phyloP scores from a whole-genome alignment of 2,888 invertebrate genomes.

The Boloria selene region DNA sequence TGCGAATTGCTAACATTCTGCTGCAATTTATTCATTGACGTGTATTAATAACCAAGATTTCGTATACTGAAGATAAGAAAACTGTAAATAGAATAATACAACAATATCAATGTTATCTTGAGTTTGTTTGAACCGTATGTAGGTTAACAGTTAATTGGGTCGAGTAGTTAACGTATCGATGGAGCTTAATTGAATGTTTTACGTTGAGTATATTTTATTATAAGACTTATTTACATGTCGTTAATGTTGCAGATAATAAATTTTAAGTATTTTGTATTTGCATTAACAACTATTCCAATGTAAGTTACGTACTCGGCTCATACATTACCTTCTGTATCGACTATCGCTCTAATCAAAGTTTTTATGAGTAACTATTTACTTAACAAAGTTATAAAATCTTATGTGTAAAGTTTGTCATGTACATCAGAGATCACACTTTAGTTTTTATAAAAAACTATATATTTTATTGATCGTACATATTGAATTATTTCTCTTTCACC shows the following conservation, averaged over 20 bases:
- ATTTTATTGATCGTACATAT: too few relatives aligned
- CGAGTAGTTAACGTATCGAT: constrained; percentile 57
- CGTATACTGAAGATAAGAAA: constrained; percentile 48
- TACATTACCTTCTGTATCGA: too few relatives aligned
- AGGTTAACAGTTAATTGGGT: constrained; percentile 72
- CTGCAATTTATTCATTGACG: constrained; percentile 9
- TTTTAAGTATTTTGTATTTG: not conserved
- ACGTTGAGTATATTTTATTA: constrained; percentile 19
- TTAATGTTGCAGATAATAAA: not conserved
- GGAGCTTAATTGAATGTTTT: constrained; percentile 55
- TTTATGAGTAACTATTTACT: too few relatives aligned
- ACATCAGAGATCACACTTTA: too few relatives aligned
- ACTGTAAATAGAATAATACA: constrained; percentile 59
- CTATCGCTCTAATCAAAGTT: too few relatives aligned
- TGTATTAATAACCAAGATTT: constrained; percentile 26
- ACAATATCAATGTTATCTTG: constrained; percentile 66
- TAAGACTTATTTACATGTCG: not conserved
- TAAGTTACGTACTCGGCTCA: too few relatives aligned
- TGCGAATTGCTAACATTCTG: too few relatives aligned
- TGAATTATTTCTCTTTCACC: too few relatives aligned
- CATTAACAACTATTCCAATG: too few relatives aligned
- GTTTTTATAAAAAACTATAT: too few relatives aligned
- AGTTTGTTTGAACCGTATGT: constrained; percentile 61
- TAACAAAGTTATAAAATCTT: too few relatives aligned
- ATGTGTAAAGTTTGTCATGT: too few relatives aligned